Evolutionary conservation across 1,140 invertebrate genomes (phyloP), one percentile per base, ranked within the genome.

Genomic region (Philopotamus ludificatus): DNA sequence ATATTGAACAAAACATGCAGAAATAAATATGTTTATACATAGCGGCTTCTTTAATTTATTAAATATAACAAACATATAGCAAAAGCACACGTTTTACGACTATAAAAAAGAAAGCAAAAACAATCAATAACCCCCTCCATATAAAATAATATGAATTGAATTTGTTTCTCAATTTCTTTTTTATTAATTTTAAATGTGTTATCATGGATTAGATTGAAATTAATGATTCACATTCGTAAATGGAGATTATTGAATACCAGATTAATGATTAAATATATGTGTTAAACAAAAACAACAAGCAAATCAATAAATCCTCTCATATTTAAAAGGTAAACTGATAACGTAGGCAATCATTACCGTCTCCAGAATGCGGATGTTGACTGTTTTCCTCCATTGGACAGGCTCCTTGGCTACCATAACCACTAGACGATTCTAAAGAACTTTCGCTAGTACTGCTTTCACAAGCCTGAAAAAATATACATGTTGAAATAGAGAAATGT

Each of bases 401-500:
- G 8, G 85, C 86, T 20, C 84, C 87, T 71, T 90, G 87, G 71
- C 88, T 91, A 42, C 88, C 87, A 71, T 90, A 90, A 8, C 87
- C 88, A 73, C 86, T 89, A n/a, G 86, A 89, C 0, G 88, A 89
- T 70, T 89, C 88, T 39, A 89, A 72, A 1, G 87, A 89, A 39
- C 88, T 89, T 68, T 90, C 88, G 53, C 87, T 89, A 1, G 87
- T 88, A 65, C 86, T 86, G 63, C 85, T 85, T 70, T 88, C 86
- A 54, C 79, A 81, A 0, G 79, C 78, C 79, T 81, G 72, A 0
- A 73, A 71, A 25, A 41, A 22, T 53, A 7, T n/a, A 18, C 4
- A 18, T 50, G 10, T 50, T 50, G 47, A 34, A 34, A 34, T 7
- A 34, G 12, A 34, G 4, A 34, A 34, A 34, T 34, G 12, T 34